A percentile compares a stretch with the other conserved stretches of the same genome.
These are phyloP conservation scores for Florisuga fusca DNA, from an alignment of 2,797 vertebrate genomes.

Conservation along the genomic window DNA sequence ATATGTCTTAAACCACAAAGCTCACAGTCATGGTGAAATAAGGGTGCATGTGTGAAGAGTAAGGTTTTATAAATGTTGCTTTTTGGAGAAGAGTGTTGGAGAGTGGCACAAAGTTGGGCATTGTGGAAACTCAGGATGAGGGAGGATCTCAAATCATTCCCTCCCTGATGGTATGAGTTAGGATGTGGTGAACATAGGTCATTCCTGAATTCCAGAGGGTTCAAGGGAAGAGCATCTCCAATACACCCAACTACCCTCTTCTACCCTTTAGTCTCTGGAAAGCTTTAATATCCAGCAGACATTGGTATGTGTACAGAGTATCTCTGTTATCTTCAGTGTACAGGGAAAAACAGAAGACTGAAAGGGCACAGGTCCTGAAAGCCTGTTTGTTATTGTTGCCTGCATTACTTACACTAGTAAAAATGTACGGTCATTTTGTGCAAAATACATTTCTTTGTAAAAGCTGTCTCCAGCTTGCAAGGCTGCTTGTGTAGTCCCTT, in stretches of 20 bases:
- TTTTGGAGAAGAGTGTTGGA: not conserved
- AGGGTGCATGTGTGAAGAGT: not conserved
- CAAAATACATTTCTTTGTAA: not conserved
- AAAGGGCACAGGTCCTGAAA: not conserved
- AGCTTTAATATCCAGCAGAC: not conserved
- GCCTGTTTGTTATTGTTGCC: not conserved
- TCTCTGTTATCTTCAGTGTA: not conserved
- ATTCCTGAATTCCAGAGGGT: not conserved
- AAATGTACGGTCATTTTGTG: not conserved
- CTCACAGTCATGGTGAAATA: constrained; percentile 12
- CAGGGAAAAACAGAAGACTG: not conserved
- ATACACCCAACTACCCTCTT: not conserved
- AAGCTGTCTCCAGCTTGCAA: not conserved
- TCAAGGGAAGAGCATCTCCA: not conserved
- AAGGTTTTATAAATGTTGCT: not conserved
- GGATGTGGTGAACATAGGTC: not conserved
- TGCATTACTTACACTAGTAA: not conserved
- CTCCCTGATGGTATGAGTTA: not conserved
- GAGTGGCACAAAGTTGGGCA: not conserved
- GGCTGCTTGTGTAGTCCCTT: not conserved
- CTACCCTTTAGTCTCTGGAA: not conserved
- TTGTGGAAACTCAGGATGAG: not conserved
- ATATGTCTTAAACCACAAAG: not conserved
- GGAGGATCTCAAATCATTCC: not conserved
- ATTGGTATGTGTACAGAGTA: not conserved